Evolutionary conservation across 2,113 vertebrate species (phyloP).

Genomic region (Notechis scutatus): DNA sequence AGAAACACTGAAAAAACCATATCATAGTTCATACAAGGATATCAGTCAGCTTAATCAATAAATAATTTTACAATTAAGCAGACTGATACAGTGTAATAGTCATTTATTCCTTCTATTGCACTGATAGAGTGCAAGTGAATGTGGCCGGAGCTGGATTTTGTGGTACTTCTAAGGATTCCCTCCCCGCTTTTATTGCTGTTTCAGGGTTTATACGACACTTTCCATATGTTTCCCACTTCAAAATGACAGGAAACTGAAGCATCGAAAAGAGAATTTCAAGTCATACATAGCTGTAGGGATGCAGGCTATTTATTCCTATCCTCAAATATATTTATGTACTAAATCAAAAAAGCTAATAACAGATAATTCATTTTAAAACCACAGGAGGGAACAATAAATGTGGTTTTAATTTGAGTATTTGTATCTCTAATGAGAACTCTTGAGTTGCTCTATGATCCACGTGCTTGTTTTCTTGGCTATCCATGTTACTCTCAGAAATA

Average conservation of each 20-base stretch:
- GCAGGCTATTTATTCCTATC: background rate
- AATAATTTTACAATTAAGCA: background rate
- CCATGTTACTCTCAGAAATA: background rate
- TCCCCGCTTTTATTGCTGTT: background rate
- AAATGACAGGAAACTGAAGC: background rate
- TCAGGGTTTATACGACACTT: background rate
- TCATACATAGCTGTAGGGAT: background rate
- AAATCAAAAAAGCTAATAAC: background rate
- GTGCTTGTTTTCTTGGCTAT: background rate
- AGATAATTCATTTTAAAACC: background rate
- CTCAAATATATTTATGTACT: background rate
- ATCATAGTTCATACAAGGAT: background rate
- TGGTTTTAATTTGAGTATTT: background rate
- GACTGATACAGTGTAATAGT: background rate
- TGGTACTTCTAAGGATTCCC: background rate
- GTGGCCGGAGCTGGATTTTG: background rate
- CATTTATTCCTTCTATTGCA: background rate
- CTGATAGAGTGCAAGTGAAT: background rate
- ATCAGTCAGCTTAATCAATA: background rate
- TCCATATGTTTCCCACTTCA: background rate
- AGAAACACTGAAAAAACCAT: background rate
- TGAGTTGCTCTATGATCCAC: background rate
- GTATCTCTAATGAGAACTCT: background rate
- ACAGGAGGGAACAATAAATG: background rate
- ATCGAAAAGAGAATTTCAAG: background rate